Base-by-base conservation (phyloP, 2,113 vertebrate genomes). In the Myotis davidii region DNA sequence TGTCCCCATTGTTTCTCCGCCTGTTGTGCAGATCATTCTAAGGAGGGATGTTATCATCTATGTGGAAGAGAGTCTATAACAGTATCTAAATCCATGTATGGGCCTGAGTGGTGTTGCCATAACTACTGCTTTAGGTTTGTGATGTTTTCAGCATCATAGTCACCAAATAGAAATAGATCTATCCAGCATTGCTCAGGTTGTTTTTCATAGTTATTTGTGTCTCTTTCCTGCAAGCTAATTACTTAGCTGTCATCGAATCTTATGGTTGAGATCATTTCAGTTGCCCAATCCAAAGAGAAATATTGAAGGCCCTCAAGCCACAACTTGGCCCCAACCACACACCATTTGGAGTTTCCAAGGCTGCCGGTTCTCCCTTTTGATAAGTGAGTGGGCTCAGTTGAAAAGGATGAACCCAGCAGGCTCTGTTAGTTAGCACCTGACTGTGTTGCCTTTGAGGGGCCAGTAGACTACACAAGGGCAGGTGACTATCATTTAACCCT, bases 41-140 rank as follows among this genome's bases (percentile, higher is more conserved):
- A 56, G 88, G 48, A 69, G 67, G 42, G 21, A 13, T 9, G 37
- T 73, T n/a, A 52, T 12, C 27, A 10, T 76, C 61, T 39, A 0
- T 0, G 0, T 18, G 16, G n/a, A 82, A 5, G 9, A 18, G 59
- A 56, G 72, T 48, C 48, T 29, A 3, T 29, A 78, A 27, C 3
- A 25, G 0, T n/a, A 17, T 11, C 56, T 50, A 6, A 61, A 16
- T 39, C 54, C 2, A 7, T 20, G 17, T 12, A 20, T 18, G 48
- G 27, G 83, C 34, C n/a, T 73, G 39, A 3, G 3, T 27, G 34
- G 6, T 81, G 90, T 85, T 88, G 50, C 91, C 86, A 48, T 92
- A 83, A 88, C 78, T 37, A 78, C 88, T 1, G 0, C 13, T 70
- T n/a, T 34, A 32, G 3, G 50, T 65, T 34, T 45, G 39, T 16